Percentiles rank a stretch among this genome's conserved stretches.
Evolutionary conservation across 2,113 vertebrate species (phyloP).

Genomic region (Picathartes gymnocephalus): DNA sequence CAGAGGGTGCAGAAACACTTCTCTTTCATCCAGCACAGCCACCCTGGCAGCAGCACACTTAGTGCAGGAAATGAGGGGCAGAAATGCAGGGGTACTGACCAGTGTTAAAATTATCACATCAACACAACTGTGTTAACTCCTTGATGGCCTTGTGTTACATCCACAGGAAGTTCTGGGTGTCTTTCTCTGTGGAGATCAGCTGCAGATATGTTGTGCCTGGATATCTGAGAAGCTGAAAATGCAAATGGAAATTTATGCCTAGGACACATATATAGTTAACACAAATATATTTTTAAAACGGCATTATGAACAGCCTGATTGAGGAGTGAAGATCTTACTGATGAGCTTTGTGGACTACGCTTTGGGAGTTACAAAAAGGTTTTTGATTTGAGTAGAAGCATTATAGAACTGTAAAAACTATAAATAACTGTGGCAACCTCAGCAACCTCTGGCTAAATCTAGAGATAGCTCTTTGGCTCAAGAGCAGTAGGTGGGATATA

Average conservation of each 20-base stretch:
- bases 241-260: background rate
- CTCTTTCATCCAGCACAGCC: background rate
- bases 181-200: background rate
- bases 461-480: background rate
- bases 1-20: background rate
- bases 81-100: background rate
- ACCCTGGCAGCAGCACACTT: background rate
- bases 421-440: background rate
- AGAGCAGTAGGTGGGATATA: background rate
- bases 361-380: background rate
- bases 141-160: too few species aligned
- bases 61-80: background rate
- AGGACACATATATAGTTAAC: background rate
- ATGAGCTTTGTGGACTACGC: background rate
- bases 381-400: background rate
- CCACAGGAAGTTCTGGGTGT: background rate
- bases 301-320: background rate
- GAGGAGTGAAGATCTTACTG: background rate
- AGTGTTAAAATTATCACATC: background rate
- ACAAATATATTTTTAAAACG: background rate
- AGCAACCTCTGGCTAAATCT: background rate
- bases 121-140: rapidly evolving
- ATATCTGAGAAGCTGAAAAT: background rate
- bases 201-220: background rate
- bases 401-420: background rate